Evolutionary conservation across 2,113 vertebrate genomes (phyloP).

Genomic region (Lathamus discolor): DNA sequence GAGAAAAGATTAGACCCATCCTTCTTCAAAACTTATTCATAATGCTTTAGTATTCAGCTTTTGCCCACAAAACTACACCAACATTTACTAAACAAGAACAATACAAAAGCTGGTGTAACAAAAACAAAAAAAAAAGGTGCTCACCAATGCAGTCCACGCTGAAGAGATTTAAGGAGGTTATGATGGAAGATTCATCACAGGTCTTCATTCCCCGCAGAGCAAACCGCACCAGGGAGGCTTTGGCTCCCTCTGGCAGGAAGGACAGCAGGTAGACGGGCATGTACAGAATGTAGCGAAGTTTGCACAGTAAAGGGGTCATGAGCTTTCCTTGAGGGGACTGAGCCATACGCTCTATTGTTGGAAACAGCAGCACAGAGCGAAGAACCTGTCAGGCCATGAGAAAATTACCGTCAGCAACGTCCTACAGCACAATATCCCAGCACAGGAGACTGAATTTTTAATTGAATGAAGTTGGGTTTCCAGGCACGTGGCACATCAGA

Average conservation of each 20-base stretch:
- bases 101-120: not conserved
- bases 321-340: constrained; percentile 86
- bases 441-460: rapidly evolving
- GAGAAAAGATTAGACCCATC: not conserved
- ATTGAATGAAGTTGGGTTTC: rapidly evolving
- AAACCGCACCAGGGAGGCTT: constrained; percentile 74
- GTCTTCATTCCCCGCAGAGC: constrained; percentile 59
- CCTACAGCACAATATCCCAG: not conserved
- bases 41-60: not conserved
- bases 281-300: constrained; percentile 85
- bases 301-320: constrained; percentile 87
- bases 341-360: constrained; percentile 93
- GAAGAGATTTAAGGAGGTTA: constrained; percentile 74
- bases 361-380: constrained; percentile 89
- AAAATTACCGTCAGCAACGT: not conserved
- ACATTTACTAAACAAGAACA: not conserved
- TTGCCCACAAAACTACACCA: not conserved
- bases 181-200: constrained; percentile 66
- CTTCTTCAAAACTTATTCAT: not conserved
- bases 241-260: constrained; percentile 82
- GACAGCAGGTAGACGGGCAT: constrained; percentile 83
- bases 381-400: constrained; percentile 72
- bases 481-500: rapidly evolving
- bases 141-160: constrained; percentile 88
- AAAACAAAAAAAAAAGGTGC: not conserved